Conservation (phyloP, 2,113 vertebrate species). For the Aythya baeri region DNA sequence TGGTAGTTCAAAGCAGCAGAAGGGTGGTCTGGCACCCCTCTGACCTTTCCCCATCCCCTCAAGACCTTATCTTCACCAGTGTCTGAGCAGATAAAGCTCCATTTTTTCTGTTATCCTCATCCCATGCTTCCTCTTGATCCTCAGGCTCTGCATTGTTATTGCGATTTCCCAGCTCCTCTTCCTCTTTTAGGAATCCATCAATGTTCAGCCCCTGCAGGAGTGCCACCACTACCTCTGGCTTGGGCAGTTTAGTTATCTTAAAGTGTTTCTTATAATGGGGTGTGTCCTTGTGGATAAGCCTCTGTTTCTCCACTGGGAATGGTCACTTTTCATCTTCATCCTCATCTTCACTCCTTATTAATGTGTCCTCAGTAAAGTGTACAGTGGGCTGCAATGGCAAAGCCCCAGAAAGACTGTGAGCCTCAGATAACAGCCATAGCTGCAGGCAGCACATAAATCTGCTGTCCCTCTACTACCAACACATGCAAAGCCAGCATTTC, state of each 20-base stretch:
- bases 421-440: accelerated
- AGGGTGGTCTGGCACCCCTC: background rate
- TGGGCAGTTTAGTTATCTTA: constrained; percentile 94
- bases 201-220: constrained; percentile 86
- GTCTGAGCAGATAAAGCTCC: constrained; percentile 68
- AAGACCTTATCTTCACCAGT: constrained; percentile 84
- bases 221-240: constrained; percentile 91
- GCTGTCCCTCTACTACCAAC: background rate
- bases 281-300: constrained; percentile 96
- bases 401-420: background rate
- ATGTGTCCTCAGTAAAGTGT: constrained; percentile 93
- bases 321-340: constrained; percentile 75
- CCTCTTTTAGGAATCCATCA: constrained; percentile 46
- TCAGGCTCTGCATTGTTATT: background rate
- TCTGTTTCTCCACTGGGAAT: constrained; percentile 83
- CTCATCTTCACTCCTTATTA: constrained; percentile 82
- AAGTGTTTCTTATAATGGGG: constrained; percentile 99
- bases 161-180: constrained; percentile 58
- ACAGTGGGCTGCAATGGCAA: constrained; percentile 84
- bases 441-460: background rate
- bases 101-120: constrained; percentile 35
- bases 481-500: accelerated
- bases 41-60: background rate
- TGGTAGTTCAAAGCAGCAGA: background rate
- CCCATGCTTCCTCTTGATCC: constrained; percentile 52